phyloP scores from a whole-genome alignment of 2,888 invertebrate genomes.

The Drosophila dives region DNA sequence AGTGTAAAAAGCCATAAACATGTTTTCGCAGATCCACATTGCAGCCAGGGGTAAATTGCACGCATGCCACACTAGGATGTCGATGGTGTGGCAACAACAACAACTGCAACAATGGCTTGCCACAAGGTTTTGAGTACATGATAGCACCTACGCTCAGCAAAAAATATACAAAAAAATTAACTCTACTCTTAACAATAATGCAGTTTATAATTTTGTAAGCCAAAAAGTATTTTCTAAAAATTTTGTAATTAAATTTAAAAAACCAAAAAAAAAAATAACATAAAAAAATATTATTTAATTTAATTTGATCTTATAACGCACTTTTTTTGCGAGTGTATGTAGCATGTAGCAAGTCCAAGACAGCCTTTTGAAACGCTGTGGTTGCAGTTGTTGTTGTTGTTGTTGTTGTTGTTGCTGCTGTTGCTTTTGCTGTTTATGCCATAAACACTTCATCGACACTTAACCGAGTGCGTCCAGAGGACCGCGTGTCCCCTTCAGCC shows the following conservation, averaged over 20 bases:
- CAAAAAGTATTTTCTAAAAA: not conserved
- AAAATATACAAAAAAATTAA: too few species aligned
- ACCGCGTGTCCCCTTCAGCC: slow-evolving; percentile 13
- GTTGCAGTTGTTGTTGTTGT: slow-evolving; percentile 6
- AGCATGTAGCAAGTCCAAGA: slow-evolving; percentile 29
- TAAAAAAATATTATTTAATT: not conserved
- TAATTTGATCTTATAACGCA: not conserved
- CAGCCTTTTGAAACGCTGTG: slow-evolving; percentile 17
- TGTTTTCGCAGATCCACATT: slow-evolving; percentile 43
- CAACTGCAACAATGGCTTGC: slow-evolving; percentile 34
- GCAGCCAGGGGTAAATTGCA: slow-evolving; percentile 35
- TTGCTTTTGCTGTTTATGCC: slow-evolving; percentile 44
- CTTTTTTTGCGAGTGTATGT: slow-evolving; percentile 29
- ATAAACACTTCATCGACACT: slow-evolving; percentile 70
- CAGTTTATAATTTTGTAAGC: not conserved
- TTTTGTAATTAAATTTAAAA: not conserved
- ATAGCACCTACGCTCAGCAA: slow-evolving; percentile 19
- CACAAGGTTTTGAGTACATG: slow-evolving; percentile 34
- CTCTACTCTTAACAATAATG: too few species aligned
- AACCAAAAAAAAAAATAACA: not conserved
- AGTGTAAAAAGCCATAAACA: slow-evolving; percentile 49
- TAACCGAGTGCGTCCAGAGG: slow-evolving; percentile 33
- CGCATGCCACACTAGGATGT: slow-evolving; percentile 47
- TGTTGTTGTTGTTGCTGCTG: not conserved
- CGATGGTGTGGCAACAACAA: slow-evolving; percentile 22